phyloP scores from a whole-genome alignment of 2,797 vertebrate species.

The Cryptoblepharus egeriae region DNA sequence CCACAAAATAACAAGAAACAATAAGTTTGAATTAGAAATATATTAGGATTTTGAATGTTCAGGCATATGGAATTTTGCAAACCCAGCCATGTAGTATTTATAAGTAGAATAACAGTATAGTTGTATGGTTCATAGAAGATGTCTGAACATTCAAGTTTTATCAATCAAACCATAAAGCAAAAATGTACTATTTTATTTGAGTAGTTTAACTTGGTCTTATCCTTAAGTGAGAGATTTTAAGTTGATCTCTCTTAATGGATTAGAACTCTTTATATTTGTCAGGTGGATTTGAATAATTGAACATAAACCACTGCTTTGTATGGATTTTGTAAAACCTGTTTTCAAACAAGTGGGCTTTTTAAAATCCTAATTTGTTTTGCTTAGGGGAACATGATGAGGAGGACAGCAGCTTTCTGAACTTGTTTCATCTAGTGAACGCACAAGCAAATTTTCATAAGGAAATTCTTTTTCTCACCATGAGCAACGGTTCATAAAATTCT shows the following conservation, averaged over 20 bases:
- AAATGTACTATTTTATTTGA: neutral
- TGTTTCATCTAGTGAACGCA: conserved; percentile 85
- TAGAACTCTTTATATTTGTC: neutral
- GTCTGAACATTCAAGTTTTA: too few species aligned
- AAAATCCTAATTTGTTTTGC: conserved; percentile 35
- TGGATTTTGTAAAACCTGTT: conserved; percentile 11
- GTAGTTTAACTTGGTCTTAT: neutral
- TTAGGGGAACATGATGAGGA: conserved; percentile 75
- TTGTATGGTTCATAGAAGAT: too few species aligned
- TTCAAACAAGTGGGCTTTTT: neutral
- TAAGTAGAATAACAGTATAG: too few species aligned
- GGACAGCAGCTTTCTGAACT: conserved; percentile 77
- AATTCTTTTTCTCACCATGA: conserved; percentile 79
- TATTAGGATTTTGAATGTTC: too few species aligned
- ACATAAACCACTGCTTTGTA: neutral
- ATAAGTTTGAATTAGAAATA: too few species aligned
- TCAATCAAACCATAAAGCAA: neutral
- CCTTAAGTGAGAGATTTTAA: neutral
- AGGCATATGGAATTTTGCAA: too few species aligned
- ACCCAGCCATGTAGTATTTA: too few species aligned
- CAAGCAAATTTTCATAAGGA: conserved; percentile 88
- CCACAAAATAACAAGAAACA: too few species aligned
- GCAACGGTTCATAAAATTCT: conserved; percentile 39
- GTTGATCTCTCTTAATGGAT: neutral
- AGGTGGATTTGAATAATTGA: neutral